phyloP scores from a whole-genome alignment of 2,888 invertebrate species.

The Trissolcus brochymenae region DNA sequence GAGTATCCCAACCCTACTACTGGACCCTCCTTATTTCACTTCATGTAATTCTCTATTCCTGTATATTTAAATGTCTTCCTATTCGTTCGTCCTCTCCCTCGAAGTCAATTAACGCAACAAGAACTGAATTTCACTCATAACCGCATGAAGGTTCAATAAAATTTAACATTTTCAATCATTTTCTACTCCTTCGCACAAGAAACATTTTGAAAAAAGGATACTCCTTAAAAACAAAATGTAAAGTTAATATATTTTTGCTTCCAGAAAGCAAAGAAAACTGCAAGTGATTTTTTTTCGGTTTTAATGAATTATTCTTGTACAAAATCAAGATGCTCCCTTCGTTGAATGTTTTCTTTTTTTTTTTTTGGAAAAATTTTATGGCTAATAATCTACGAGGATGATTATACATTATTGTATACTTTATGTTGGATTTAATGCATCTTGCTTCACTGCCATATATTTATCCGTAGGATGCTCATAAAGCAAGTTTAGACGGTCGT shows the following conservation, averaged over 20 bases:
- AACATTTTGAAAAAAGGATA: neutral
- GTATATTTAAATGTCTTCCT: constrained; percentile 57
- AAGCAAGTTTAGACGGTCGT: too few species aligned
- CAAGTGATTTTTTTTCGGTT: too few species aligned
- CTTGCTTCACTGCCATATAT: too few species aligned
- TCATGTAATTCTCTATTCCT: constrained; percentile 45
- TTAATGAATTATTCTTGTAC: too few species aligned
- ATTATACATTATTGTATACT: too few species aligned
- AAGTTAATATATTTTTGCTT: too few species aligned
- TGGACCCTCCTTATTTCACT: constrained; percentile 56
- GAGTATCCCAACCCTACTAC: constrained; percentile 63
- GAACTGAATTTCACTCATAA: constrained; percentile 55
- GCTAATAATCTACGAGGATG: too few species aligned
- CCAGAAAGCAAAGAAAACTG: too few species aligned
- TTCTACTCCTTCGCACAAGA: neutral
- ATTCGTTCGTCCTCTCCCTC: constrained; percentile 34
- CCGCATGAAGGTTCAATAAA: constrained; percentile 44
- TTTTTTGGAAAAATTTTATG: too few species aligned
- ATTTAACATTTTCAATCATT: constrained; percentile 4
- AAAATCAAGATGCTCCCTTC: constrained; percentile 71
- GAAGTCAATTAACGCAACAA: constrained; percentile 64
- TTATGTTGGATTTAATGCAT: too few species aligned
- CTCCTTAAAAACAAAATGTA: too few species aligned
- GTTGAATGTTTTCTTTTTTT: constrained; percentile 47
- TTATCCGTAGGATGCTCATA: too few species aligned